Conservation (phyloP, 1,140 invertebrate species). For the Heliothis virescens region DNA sequence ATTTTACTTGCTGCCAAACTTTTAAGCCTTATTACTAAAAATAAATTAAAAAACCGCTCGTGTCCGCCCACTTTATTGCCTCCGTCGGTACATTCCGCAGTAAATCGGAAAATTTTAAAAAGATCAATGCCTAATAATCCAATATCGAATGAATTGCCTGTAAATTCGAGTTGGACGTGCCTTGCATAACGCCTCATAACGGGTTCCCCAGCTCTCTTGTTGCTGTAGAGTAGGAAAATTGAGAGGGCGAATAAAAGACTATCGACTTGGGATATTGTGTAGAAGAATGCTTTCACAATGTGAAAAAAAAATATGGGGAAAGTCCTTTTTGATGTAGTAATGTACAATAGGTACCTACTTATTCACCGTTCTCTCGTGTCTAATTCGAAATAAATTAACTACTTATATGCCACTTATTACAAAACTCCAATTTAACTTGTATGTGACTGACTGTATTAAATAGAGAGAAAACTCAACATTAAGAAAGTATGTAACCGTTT, state of each 20-base stretch:
- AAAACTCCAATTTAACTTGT: too few relatives aligned
- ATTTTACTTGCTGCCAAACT: background rate
- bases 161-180: constrained; percentile 77
- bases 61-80: background rate
- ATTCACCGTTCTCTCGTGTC: too few relatives aligned
- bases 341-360: too few relatives aligned
- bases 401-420: too few relatives aligned
- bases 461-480: too few relatives aligned
- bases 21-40: background rate
- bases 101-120: constrained; percentile 77
- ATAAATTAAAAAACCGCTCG: background rate
- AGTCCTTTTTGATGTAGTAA: too few relatives aligned
- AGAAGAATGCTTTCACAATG: too few relatives aligned
- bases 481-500: too few relatives aligned
- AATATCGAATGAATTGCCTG: constrained; percentile 82
- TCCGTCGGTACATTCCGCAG: constrained; percentile 33
- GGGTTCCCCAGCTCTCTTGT: constrained; percentile 45
- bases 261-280: too few relatives aligned
- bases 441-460: too few relatives aligned
- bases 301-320: too few relatives aligned
- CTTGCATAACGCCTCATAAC: constrained; percentile 58
- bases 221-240: constrained; percentile 57
- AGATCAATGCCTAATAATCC: constrained; percentile 84
- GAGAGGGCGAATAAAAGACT: background rate
- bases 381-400: too few relatives aligned